Base-by-base conservation (phyloP, 1,140 invertebrate species). In the Bombyx mandarina region DNA sequence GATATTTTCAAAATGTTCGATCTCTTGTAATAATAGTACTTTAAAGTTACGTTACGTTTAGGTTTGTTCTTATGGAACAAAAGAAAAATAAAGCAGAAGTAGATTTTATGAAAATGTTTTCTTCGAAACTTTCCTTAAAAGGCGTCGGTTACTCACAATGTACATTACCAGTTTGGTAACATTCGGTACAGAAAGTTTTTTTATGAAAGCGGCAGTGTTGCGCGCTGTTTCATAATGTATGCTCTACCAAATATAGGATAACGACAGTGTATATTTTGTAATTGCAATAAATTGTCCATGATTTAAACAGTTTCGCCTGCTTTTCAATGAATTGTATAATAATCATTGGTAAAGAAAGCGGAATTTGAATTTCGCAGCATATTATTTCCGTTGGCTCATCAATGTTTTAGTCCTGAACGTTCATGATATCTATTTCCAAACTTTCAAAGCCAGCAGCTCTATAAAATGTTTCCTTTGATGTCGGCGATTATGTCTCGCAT, bases 181-280 rank as follows among this genome's bases (percentile, higher is more conserved):
- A 77, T 80, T 80, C 71, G 71, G 71, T 66, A 35, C 26, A 67
- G 71, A 77, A 71, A 73, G 67, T 78, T 82, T 80, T 81, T 84
- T 61, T 72, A 52, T 58, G 67, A 57, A 51, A 52, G 47, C 52
- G 45, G 52, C 26, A 45, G 52, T 49, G 56, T 70, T 71, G 63
- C 67, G 59, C 71, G 65, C 73, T 48, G 63, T 80, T 79, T 70
- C 66, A 67, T 73, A 75, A 80, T 60, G 59, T 44, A 53, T 52
- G 12, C 56, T 35, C 55, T n/a, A 45, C 56, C 54, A 12, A 43
- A 46, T 56, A 56, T 42, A 49, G 52, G 59, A 44, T 43, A 56
- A 44, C 45, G 51, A 45, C 56, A 62, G 60, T 58, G 54, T 51
- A 52, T 60, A 62, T 67, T 68, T 67, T 62, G 68, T 67, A 69